Base-by-base conservation (phyloP, 2,113 vertebrate genomes). In the Etia nguti region DNA sequence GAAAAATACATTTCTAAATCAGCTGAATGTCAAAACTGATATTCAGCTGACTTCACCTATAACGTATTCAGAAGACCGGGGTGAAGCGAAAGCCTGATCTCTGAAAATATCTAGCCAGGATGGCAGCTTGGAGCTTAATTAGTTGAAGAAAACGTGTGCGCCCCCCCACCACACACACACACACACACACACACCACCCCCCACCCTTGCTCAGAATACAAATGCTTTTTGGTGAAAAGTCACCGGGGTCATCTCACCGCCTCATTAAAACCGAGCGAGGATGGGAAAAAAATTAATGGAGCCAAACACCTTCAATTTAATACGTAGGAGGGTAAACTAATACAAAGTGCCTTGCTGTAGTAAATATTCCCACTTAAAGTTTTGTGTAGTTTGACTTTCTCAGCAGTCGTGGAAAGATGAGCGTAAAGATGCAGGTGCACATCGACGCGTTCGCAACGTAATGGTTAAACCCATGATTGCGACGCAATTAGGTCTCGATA, bases 221-320 rank as follows among this genome's bases (percentile, higher is more conserved):
- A 92, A 93, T 92, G 85, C 50, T 48, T 86, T 84, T 88, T 83
- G 85, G 85, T 88, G 85, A 92, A 68, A 91, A 94, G 93, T 91
- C 92, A 88, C 75, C 18, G 22, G 85, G 94, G 92, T 94, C 86
- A 46, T 80, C 80, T 89, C 86, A 55, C 50, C 5, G 73, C 88
- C 95, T 95, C 94, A 94, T 95, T 95, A 93, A 93, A 94, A 94
- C 70, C 43, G 4, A 79, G 86, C 36, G 5, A 79, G 88, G 73
- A 86, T 81, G 87, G 46, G 59, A 65, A 88, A 83, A 83, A 85
- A 92, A 50, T 90, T 86, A 88, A 92, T 86, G 88, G 89, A 87
- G 81, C 89, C 93, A 79, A 92, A 93, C 92, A 84, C 82, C 90
- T 92, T 92, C 57, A 80, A 79, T 89, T 86, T 90, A 90, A 89